Evolutionary conservation across 2,797 vertebrate species (phyloP).

Genomic region (Distichodus sexfasciatus): DNA sequence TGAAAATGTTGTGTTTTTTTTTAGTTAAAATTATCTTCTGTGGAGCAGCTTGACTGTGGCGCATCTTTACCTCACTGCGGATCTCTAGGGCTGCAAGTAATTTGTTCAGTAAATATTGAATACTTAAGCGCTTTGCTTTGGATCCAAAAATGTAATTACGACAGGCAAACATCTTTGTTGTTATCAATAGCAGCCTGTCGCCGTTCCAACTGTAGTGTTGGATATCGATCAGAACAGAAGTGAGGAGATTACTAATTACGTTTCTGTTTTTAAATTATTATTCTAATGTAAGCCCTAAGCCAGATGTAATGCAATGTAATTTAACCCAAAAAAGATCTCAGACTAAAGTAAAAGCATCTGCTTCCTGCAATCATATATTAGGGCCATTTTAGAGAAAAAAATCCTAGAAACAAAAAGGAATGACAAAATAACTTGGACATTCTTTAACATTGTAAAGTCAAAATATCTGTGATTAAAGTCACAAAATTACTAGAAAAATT

Average conservation of each 20-base stretch:
- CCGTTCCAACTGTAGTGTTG: constrained; percentile 55
- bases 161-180: constrained; percentile 78
- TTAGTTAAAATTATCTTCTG: constrained; percentile 30
- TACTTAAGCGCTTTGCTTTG: constrained; percentile 69
- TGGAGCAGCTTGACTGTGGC: constrained; percentile 22
- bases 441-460: too few relatives aligned
- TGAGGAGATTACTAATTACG: constrained; percentile 77
- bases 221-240: constrained; percentile 73
- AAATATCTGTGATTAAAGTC: too few relatives aligned
- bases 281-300: too few relatives aligned
- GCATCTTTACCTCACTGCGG: constrained; percentile 5
- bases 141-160: constrained; percentile 76
- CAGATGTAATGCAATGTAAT: too few relatives aligned
- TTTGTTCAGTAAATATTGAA: constrained; percentile 77
- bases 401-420: too few relatives aligned
- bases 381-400: too few relatives aligned
- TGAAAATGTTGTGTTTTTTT: too few relatives aligned
- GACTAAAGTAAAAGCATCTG: too few relatives aligned
- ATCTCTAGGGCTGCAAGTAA: constrained; percentile 54
- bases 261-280: constrained; percentile 58
- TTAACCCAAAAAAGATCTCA: too few relatives aligned
- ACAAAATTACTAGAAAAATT: too few relatives aligned
- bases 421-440: too few relatives aligned
- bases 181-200: constrained; percentile 71
- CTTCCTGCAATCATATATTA: too few relatives aligned